These are phyloP conservation scores for Crotalus helleri DNA, from an alignment of 2,113 vertebrate genomes.

Conservation along the genomic window DNA sequence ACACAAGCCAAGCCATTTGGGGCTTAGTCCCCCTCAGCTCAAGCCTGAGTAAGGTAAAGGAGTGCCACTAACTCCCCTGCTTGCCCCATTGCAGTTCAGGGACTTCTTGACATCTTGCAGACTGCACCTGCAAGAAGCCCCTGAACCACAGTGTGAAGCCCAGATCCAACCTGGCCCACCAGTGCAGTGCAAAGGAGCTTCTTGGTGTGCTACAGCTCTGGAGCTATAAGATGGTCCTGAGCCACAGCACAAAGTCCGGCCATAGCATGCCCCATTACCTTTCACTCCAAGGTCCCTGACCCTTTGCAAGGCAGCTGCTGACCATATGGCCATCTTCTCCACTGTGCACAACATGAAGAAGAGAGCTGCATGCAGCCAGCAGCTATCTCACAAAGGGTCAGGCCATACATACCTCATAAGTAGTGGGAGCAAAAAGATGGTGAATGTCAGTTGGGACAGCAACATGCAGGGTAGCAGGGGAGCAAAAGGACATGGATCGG, in stretches of 20 bases:
- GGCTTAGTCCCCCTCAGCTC: no score
- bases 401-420: neutral
- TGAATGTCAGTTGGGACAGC: neutral
- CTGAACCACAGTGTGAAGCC: neutral
- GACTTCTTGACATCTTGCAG: no score
- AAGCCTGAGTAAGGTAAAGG: no score
- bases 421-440: neutral
- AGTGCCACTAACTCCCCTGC: no score
- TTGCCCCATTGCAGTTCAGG: no score
- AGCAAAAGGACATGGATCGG: neutral
- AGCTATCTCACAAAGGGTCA: neutral
- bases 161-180: neutral
- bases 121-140: no score
- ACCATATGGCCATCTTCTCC: neutral
- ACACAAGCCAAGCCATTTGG: no score
- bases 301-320: neutral
- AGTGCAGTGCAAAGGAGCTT: neutral
- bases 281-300: neutral
- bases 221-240: neutral
- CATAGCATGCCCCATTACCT: neutral
- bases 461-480: neutral
- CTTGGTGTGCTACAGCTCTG: neutral
- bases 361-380: neutral
- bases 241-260: neutral
- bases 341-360: neutral